Evolutionary conservation across 2,113 vertebrate species (phyloP).

Genomic region (Alligator sinensis): DNA sequence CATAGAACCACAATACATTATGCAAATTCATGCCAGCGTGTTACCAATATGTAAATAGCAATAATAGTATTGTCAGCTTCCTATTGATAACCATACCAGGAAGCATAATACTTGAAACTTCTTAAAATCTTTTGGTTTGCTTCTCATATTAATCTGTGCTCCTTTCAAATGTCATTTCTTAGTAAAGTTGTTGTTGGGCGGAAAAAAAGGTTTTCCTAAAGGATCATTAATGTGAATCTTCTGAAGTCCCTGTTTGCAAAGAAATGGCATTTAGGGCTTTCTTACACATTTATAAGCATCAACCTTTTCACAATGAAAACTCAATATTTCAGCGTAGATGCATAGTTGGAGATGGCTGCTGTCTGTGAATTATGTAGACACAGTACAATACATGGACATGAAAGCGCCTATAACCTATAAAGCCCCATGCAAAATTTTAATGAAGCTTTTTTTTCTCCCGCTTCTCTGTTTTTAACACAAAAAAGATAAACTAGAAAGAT

Average conservation of each 20-base stretch:
- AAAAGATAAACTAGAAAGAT: not conserved
- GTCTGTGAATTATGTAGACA: not conserved
- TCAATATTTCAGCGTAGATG: constrained; percentile 2
- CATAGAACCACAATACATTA: constrained; percentile 94
- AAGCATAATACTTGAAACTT: constrained; percentile 67
- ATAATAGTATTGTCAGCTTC: constrained; percentile 89
- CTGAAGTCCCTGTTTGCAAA: constrained; percentile 41
- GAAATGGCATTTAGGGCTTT: constrained; percentile 30
- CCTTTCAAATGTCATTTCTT: constrained; percentile 16
- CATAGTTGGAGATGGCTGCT: not conserved
- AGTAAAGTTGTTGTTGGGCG: constrained; percentile 3
- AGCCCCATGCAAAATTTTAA: not conserved
- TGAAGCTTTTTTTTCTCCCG: not conserved
- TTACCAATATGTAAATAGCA: constrained; percentile 98
- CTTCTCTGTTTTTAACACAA: not conserved
- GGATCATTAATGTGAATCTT: constrained; percentile 20
- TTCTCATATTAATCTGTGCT: constrained; percentile 26
- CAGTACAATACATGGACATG: not conserved
- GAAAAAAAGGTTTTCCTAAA: constrained; percentile 30
- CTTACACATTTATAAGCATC: not conserved
- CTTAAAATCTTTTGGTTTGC: constrained; percentile 53
- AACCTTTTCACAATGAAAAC: constrained; percentile 5
- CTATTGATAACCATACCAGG: constrained; percentile 88
- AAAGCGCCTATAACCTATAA: not conserved
- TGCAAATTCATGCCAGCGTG: constrained; percentile 93